phyloP scores from a whole-genome alignment of 2,888 invertebrate genomes.

The Drosophila longiperda region DNA sequence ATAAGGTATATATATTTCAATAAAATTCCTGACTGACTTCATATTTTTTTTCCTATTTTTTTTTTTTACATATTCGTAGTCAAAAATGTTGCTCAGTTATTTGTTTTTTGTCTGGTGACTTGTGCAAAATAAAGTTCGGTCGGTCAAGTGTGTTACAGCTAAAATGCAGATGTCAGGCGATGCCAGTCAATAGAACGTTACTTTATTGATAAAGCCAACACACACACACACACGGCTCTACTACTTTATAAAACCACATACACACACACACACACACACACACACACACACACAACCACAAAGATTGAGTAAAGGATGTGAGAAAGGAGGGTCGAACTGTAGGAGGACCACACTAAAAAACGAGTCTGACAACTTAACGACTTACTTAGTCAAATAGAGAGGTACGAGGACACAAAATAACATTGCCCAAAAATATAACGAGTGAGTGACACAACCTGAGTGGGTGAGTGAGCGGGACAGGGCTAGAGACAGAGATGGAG shows the following conservation, averaged over 20 bases:
- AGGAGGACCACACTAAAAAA: slow-evolving; percentile 56
- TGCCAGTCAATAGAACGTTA: slow-evolving; percentile 49
- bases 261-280: slow-evolving; percentile 20
- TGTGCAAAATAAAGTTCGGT: slow-evolving; percentile 47
- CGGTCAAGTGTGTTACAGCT: slow-evolving; percentile 41
- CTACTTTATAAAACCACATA: slow-evolving; percentile 24
- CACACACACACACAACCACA: slow-evolving; percentile 4
- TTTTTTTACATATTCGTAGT: slow-evolving; percentile 6
- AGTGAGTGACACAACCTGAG: slow-evolving; percentile 28
- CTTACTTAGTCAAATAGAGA: slow-evolving; percentile 76
- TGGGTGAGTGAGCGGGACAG: not conserved
- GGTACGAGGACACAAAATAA: slow-evolving; percentile 60
- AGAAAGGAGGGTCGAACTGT: slow-evolving; percentile 12
- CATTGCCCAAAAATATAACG: slow-evolving; percentile 54
- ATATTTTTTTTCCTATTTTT: not conserved
- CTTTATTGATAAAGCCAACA: slow-evolving; percentile 72
- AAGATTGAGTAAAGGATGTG: slow-evolving; percentile 1
- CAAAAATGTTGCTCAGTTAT: slow-evolving; percentile 4
- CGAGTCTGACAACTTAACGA: slow-evolving; percentile 78
- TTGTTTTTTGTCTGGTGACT: slow-evolving; percentile 32
- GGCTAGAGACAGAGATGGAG: slow-evolving; percentile 3
- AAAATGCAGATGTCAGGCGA: slow-evolving; percentile 35
- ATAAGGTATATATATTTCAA: slow-evolving; percentile 43
- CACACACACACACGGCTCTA: slow-evolving; percentile 15
- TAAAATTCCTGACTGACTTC: slow-evolving; percentile 8